Percentiles rank a stretch among this genome's conserved stretches.
phyloP scores from a whole-genome alignment of 2,797 vertebrate species.

The Bradypodion pumilum region DNA sequence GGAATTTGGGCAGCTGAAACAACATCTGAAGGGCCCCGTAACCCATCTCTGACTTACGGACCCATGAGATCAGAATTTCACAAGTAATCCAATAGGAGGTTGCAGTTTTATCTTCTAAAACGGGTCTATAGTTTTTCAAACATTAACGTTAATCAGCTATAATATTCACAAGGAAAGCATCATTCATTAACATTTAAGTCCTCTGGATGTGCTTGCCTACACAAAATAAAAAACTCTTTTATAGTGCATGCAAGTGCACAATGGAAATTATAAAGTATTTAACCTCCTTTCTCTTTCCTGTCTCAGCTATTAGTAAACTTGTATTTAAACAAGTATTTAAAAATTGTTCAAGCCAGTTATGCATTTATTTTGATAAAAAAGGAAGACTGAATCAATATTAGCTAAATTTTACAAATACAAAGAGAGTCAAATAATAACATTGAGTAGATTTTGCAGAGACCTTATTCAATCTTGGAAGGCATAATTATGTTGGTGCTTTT shows the following conservation, averaged over 20 bases:
- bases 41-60: neutral
- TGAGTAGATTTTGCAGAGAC: constrained; percentile 68
- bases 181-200: constrained; percentile 55
- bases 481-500: constrained; percentile 73
- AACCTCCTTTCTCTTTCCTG: constrained; percentile 65
- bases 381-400: constrained; percentile 69
- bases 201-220: constrained; percentile 57
- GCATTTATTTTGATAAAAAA: constrained; percentile 73
- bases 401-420: constrained; percentile 76
- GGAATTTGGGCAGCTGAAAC: neutral
- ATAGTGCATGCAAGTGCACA: constrained; percentile 68
- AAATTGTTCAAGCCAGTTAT: constrained; percentile 71
- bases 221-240: constrained; percentile 66
- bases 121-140: neutral
- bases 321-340: constrained; percentile 70
- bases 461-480: constrained; percentile 71
- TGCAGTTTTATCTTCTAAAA: neutral
- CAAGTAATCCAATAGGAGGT: neutral
- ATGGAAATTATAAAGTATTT: constrained; percentile 73
- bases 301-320: constrained; percentile 71
- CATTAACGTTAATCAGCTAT: neutral
- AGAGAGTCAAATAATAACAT: constrained; percentile 70
- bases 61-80: neutral
- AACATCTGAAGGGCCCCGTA: neutral
- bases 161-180: constrained; percentile 39